Evolutionary conservation across 2,113 vertebrate genomes (phyloP), one percentile per base, ranked within the genome.

Genomic region (Calyptomena viridis): DNA sequence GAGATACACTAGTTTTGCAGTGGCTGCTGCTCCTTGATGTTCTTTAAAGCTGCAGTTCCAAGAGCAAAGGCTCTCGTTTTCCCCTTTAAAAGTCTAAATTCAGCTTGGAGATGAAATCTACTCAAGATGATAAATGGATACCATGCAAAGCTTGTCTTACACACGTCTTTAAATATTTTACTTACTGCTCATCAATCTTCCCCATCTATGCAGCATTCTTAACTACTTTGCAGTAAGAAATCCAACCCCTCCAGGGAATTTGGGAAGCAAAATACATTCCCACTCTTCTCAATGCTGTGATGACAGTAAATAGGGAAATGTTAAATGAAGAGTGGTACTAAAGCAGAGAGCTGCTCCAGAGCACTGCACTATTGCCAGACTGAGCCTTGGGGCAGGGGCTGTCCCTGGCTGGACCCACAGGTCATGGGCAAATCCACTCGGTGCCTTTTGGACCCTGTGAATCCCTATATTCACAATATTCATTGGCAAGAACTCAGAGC

Each of bases 141-240:
- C 47, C 87, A 89, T 56, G 87, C 74, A 85, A 95, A 94, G 50
- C 87, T 93, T 84, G 87, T 90, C 83, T 95, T 93, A 82, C 68
- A 86, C 53, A 73, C 42, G 18, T 91, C 92, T 95, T 96, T 86
- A 97, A 97, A 94, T 96, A 83, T 94, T 95, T 88, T 95, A 92
- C 87, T 94, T 93, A 83, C 86, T 79, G 91, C 81, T 92, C 76
- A 71, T 89, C 82, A 28, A 64, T 90, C 94, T 95, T 97, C 28
- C 46, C 90, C 84, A 80, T 71, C 40, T 40, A 72, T 14, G 31
- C 73, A 83, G 76, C 46, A 59, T 52, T 95, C 80, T 92, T 90
- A 82, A 72, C 81, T 73, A 53, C 75, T 69, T 71, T 62, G 74
- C 90, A 68, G 52, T 17, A 79, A 89, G 27, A 84, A 67, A 96